phyloP scores from a whole-genome alignment of 2,113 vertebrate genomes.

The Lepus europaeus region DNA sequence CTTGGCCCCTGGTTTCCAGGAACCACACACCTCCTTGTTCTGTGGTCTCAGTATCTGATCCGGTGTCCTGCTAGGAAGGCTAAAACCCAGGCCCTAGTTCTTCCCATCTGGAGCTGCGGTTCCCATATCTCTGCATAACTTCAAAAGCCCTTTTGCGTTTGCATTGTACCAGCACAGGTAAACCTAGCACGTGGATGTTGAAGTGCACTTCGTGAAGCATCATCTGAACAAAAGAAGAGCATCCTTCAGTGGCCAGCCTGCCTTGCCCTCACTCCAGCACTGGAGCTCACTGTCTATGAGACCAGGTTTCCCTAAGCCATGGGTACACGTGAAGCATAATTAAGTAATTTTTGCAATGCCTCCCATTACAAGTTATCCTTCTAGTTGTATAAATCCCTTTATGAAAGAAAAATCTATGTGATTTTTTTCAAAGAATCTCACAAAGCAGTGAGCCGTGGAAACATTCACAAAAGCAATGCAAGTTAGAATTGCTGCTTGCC shows the following conservation, averaged over 20 bases:
- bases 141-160: not conserved
- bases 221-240: not conserved
- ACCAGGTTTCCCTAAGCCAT: not conserved
- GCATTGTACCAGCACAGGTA: not conserved
- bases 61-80: not conserved
- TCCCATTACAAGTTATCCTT: not conserved
- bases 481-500: not conserved
- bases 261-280: not conserved
- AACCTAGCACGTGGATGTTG: not conserved
- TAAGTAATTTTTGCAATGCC: constrained; percentile 1
- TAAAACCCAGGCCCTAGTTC: not conserved
- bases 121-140: not conserved
- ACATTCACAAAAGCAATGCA: not conserved
- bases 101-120: not conserved
- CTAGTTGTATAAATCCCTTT: not conserved
- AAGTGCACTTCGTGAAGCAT: not conserved
- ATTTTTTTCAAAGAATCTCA: not conserved
- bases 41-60: not conserved
- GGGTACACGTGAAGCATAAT: not conserved
- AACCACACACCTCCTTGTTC: not conserved
- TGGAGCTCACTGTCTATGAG: not conserved
- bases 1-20: not conserved
- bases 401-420: not conserved
- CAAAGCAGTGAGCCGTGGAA: not conserved
- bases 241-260: too few species aligned